phyloP scores from a whole-genome alignment of 2,797 vertebrate species.

The Craterocephalus amniculus region DNA sequence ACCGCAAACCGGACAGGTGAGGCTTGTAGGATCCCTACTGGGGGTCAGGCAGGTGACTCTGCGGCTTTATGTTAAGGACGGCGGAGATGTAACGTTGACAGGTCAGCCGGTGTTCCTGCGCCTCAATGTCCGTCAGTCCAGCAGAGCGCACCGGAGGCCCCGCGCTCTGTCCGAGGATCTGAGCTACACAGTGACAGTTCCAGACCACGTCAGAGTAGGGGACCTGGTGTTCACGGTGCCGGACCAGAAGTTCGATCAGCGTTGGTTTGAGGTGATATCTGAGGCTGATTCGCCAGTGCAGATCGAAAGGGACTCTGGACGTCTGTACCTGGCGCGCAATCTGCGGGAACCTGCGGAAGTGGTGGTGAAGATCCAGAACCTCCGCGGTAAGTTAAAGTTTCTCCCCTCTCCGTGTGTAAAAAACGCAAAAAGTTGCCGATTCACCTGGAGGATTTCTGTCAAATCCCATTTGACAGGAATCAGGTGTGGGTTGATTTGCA shows the following conservation, averaged over 20 bases:
- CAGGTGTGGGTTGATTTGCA: not conserved
- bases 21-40: slow-evolving; percentile 74
- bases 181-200: slow-evolving; percentile 82
- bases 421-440: not conserved
- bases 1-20: slow-evolving; percentile 81
- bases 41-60: slow-evolving; percentile 68
- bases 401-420: slow-evolving; percentile 15
- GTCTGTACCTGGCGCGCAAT: slow-evolving; percentile 79
- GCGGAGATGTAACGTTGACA: slow-evolving; percentile 64
- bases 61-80: slow-evolving; percentile 73
- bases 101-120: slow-evolving; percentile 73
- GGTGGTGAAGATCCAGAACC: slow-evolving; percentile 80
- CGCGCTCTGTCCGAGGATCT: slow-evolving; percentile 76
- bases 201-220: slow-evolving; percentile 79
- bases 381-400: slow-evolving; percentile 73
- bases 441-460: not conserved
- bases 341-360: slow-evolving; percentile 73
- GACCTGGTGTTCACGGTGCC: slow-evolving; percentile 89
- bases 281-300: slow-evolving; percentile 75
- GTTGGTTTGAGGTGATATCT: slow-evolving; percentile 85
- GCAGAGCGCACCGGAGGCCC: slow-evolving; percentile 49
- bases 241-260: slow-evolving; percentile 79
- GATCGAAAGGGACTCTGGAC: slow-evolving; percentile 85
- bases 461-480: too few species aligned
- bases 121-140: slow-evolving; percentile 51